Base-by-base conservation (phyloP, 2,888 invertebrate species). In the Latrodectus elegans region DNA sequence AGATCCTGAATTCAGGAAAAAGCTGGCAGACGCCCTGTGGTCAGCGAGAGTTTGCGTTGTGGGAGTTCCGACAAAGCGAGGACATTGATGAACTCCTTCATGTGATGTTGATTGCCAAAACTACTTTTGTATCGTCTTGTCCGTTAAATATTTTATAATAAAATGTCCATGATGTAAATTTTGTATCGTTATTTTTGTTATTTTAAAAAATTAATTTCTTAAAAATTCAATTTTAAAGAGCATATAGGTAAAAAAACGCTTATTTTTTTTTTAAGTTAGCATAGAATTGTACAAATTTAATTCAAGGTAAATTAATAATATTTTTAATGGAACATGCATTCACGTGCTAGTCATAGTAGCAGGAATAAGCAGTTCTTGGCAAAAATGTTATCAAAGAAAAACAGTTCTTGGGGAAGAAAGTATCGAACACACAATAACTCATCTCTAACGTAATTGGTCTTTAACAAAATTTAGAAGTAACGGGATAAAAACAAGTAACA, bases 1-100 rank as follows among this genome's bases (percentile, higher is more conserved):
- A 12, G 87, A 89, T 68, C 64, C 76, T 0, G 83, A 82, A 3
- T 90, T 90, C 60, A 84, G 88, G 1, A 87, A 88, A 75, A 81
- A 79, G 49, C 80, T 90, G 12, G 85, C 89, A 0, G 89, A 89
- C 51, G 80, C 84, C 8, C 64, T 90, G 11, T 90, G 90, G 90
- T 81, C 89, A 8, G 84, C 88, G 11, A 67, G 89, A 9, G 76
- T 88, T n/a, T 90, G 90, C 75, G 73, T 89, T 11, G 71, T 89
- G 15, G 89, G 89, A 6, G 51, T 88, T 12, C 60, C 60, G 11
- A 71, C 53, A 65, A 73, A 72, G 12, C 51, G 51, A 72, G 14
- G 12, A 10, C 74, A 22, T 4, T 70, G 38, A 70, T 11, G 49
- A 12, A 14, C 6, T 38, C 6, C 38, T 38, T 38, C 38, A 38